These are phyloP conservation scores for Drosophila fulvimacula DNA, from an alignment of 2,888 invertebrate species.

Conservation along the genomic window DNA sequence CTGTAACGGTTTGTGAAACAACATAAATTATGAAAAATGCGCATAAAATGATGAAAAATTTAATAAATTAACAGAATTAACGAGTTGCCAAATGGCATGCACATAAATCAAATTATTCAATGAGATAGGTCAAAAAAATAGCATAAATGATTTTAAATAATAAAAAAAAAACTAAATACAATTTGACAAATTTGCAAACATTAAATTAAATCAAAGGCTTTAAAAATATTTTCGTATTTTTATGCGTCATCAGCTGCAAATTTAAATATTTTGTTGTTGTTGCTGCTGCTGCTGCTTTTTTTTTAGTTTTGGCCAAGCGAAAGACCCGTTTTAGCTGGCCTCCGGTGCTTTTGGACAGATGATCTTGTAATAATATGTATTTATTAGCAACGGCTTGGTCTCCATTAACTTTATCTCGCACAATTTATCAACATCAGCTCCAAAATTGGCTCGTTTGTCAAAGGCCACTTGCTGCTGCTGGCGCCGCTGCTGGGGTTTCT, in stretches of 20 bases:
- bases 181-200: conserved; percentile 59
- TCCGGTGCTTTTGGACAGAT: conserved; percentile 39
- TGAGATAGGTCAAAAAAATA: conserved; percentile 6
- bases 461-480: conserved; percentile 21
- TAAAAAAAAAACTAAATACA: conserved; percentile 41
- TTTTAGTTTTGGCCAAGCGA: conserved; percentile 21
- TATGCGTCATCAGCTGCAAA: conserved; percentile 4
- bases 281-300: not conserved
- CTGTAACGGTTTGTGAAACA: conserved; percentile 70
- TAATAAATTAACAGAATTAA: conserved; percentile 63
- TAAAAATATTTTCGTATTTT: conserved; percentile 17
- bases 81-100: conserved; percentile 32
- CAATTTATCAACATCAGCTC: conserved; percentile 56
- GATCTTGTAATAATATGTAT: conserved; percentile 43
- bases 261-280: not conserved
- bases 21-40: conserved; percentile 63
- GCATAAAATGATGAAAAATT: conserved; percentile 54
- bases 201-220: conserved; percentile 46
- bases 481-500: conserved; percentile 1
- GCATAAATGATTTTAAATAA: conserved; percentile 4
- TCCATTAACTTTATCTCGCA: conserved; percentile 54
- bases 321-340: conserved; percentile 68
- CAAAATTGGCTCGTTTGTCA: conserved; percentile 40
- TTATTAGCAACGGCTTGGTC: conserved; percentile 37
- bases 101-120: conserved; percentile 34